Evolutionary conservation across 2,113 vertebrate species (phyloP).

Genomic region (Xenus cinereus): DNA sequence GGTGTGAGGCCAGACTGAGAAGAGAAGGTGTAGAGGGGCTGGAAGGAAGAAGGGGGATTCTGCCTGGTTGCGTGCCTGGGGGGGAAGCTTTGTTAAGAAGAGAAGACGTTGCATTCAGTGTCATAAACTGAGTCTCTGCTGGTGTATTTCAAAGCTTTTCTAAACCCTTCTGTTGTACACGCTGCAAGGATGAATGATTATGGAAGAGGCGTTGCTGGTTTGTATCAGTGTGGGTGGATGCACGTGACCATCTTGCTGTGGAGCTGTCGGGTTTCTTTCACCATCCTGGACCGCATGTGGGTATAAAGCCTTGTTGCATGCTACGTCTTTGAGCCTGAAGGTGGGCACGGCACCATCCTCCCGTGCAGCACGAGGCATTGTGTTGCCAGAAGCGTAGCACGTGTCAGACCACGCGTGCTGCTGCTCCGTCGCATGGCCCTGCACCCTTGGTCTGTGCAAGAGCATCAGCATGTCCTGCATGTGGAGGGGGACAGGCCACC

Average conservation of each 20-base stretch:
- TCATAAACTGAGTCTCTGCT: background rate
- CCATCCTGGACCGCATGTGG: background rate
- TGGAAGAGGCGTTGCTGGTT: background rate
- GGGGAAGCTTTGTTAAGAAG: background rate
- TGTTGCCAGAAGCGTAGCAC: background rate
- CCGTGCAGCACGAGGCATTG: background rate
- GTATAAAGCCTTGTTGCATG: background rate
- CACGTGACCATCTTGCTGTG: background rate
- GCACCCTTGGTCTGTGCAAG: background rate
- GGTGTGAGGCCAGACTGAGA: background rate
- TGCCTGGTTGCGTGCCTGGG: background rate
- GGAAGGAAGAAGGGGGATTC: background rate
- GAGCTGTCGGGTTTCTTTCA: background rate
- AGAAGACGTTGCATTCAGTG: background rate
- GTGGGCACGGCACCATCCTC: background rate
- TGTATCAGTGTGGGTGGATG: background rate
- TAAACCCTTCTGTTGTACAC: background rate
- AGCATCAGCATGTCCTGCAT: background rate
- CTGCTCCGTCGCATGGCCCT: background rate
- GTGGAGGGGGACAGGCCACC: background rate
- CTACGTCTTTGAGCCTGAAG: rapidly evolving
- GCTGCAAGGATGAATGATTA: background rate
- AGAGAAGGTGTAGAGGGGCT: background rate
- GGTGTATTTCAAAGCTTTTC: background rate
- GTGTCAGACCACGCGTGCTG: rapidly evolving